Evolutionary conservation across 2,888 invertebrate genomes (phyloP), one percentile per base, ranked within the genome.

Genomic region (Erynnis tages): DNA sequence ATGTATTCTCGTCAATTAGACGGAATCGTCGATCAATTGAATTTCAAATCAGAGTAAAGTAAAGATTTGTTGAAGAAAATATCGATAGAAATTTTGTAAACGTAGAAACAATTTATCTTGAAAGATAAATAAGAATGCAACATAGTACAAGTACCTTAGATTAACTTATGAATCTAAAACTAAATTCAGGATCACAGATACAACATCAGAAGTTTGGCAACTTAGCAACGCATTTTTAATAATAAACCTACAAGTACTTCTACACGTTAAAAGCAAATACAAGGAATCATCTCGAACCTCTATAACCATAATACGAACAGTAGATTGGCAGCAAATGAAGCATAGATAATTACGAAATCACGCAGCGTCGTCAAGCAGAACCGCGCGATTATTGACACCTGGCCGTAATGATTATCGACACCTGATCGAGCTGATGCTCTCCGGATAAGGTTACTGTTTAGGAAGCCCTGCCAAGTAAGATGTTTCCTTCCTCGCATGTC

Each of bases 381-480:
- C 43, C 10, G 13, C 17, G 34, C 25, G 40, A 40, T 34, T 34
- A 41, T 49, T 41, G 50, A 44, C 50, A 52, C 35, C 37, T 52
- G 44, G 14, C 21, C n/a, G n/a, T n/a, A n/a, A n/a, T n/a, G 40
- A 40, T 34, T 34, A 41, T 49, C 34, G 50, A 44, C 50, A 52
- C 35, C 37, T 52, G 44, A 14, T 16, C 27, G 32, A 11, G 14
- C 17, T 23, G 30, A 13, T 32, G 21, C 35, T 16, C 16, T 1
- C 53, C 50, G 47, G 52, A 53, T 59, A 32, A 38, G 25, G 34
- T 61, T 57, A 53, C 58, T 46, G 13, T 57, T 57, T 54, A 59
- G 56, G 59, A 59, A 59, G 54, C 54, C 56, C 16, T 30, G 45
- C 19, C 19, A 14, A 44, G 52, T 54, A 53, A 54, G 32, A 8